Conservation (phyloP, 2,113 vertebrate species). For the Anguilla rostrata region DNA sequence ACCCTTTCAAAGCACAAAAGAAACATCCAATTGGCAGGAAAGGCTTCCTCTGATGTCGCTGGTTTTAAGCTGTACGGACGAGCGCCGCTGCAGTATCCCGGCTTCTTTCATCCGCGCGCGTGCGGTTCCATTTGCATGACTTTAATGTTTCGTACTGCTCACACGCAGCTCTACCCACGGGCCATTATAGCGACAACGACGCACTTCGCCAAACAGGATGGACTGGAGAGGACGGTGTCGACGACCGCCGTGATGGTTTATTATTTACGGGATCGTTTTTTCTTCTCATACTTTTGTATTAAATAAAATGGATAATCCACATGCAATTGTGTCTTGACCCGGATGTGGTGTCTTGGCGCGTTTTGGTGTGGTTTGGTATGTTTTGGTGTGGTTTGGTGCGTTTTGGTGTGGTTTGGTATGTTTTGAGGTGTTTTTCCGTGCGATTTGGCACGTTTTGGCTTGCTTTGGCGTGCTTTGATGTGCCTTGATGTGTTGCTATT, state of each 20-base stretch:
- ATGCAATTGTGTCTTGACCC: not conserved
- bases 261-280: not conserved
- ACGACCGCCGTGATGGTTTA: not conserved
- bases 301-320: not conserved
- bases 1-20: conserved; percentile 16
- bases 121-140: not conserved
- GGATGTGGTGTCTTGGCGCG: too few relatives aligned
- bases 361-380: too few relatives aligned
- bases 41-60: not conserved
- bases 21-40: conserved; percentile 16
- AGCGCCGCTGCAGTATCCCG: not conserved
- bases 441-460: too few relatives aligned
- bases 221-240: not conserved
- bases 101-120: not conserved
- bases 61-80: not conserved
- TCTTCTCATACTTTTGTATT: not conserved
- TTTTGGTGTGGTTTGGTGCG: too few relatives aligned
- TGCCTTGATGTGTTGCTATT: too few relatives aligned
- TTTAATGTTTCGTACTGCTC: not conserved
- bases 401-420: too few relatives aligned
- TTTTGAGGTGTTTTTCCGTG: too few relatives aligned
- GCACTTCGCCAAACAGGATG: too few relatives aligned
- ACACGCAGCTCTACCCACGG: not conserved
- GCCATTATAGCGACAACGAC: not conserved
- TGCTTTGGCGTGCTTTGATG: too few relatives aligned